Evolutionary conservation across 2,113 vertebrate species (phyloP).

Genomic region (Microtus pennsylvanicus): DNA sequence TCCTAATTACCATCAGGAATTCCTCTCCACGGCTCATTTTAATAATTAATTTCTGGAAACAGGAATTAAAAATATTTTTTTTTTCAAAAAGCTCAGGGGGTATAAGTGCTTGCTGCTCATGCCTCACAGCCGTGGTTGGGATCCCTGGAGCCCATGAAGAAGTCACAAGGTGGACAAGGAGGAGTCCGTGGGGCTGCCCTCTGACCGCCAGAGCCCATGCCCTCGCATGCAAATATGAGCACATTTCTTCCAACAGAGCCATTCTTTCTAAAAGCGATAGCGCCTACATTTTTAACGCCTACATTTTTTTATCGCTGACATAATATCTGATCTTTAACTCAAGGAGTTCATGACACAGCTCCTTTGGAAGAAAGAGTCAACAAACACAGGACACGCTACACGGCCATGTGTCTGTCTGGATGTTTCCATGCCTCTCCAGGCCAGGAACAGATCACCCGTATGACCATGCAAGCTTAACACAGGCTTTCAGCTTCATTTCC

Average conservation of each 20-base stretch:
- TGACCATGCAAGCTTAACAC: not conserved
- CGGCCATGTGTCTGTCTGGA: accelerated
- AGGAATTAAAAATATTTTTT: conserved; percentile 24
- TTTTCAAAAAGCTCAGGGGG: not conserved
- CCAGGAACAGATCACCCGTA: not conserved
- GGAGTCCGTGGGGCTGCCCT: not conserved
- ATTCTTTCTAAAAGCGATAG: not conserved
- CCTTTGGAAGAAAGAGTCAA: not conserved
- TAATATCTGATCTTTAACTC: conserved; percentile 18
- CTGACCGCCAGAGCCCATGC: not conserved
- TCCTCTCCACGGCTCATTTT: conserved; percentile 2
- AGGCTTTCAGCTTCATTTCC: conserved; percentile 53
- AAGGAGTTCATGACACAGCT: not conserved
- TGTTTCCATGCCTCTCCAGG: not conserved
- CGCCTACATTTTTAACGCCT: not conserved
- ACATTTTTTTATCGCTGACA: not conserved
- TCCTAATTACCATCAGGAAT: conserved; percentile 12
- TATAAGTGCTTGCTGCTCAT: not conserved
- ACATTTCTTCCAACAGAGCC: not conserved
- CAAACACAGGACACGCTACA: not conserved
- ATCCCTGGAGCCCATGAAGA: not conserved
- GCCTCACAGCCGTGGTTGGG: not conserved
- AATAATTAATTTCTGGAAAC: conserved; percentile 62
- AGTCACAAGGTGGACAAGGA: not conserved
- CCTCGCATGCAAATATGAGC: too few species aligned